Percentiles rank a stretch among this genome's conserved stretches.
Conservation (phyloP, 1,140 invertebrate genomes). For the Adelges cooleyi region DNA sequence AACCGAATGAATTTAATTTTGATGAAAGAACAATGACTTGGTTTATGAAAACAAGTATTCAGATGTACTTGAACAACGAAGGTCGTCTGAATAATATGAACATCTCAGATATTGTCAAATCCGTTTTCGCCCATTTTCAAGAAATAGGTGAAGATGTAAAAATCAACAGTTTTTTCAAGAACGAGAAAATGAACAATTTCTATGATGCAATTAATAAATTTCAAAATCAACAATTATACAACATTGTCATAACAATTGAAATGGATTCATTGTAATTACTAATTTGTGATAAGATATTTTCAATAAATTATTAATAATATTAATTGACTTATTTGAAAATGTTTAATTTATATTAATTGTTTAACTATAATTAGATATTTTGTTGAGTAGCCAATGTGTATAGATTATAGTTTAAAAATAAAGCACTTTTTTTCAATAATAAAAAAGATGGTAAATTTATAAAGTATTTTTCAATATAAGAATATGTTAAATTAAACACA, state of each 20-base stretch:
- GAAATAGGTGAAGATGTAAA: neutral
- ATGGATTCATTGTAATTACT: neutral
- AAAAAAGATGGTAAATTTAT: too few relatives aligned
- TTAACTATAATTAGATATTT: neutral
- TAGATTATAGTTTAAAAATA: too few relatives aligned
- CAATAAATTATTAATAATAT: neutral
- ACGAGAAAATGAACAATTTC: neutral
- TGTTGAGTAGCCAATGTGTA: neutral
- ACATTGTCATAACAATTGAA: neutral
- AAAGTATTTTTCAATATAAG: too few relatives aligned
- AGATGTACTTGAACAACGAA: neutral
- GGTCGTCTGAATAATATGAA: neutral
- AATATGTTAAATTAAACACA: too few relatives aligned
- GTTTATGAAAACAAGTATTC: conserved; percentile 6
- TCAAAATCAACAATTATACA: neutral
- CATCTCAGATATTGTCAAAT: neutral
- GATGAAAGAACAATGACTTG: neutral
- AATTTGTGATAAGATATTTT: neutral
- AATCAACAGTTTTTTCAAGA: neutral
- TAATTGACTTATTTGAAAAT: too few relatives aligned
- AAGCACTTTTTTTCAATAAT: too few relatives aligned
- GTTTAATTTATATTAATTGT: too few relatives aligned
- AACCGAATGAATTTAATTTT: neutral
- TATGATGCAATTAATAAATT: neutral
- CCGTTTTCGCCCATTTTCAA: neutral